Base-by-base conservation (phyloP, 1,140 invertebrate genomes). In the Cotesia chilonis region DNA sequence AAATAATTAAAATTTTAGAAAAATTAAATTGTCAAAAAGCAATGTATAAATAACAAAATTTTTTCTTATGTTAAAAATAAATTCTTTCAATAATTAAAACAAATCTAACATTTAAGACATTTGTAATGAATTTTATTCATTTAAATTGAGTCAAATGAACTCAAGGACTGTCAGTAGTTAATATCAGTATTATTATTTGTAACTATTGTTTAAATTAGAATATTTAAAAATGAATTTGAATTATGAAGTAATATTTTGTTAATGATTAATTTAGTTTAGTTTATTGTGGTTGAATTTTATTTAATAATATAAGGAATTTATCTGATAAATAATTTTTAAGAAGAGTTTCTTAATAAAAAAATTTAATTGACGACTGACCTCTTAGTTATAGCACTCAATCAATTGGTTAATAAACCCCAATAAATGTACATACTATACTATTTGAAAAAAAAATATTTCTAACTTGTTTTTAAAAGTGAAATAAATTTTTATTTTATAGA, bases 401-500 rank as follows among this genome's bases (percentile, higher is more conserved):
- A 82, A 83, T 81, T 76, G 79, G 81, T 74, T 77, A 82, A 85
- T 83, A 78, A 82, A 82, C 72, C 68, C 72, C 59, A 37, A 75
- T 75, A 76, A 72, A 76, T 66, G 57, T 61, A 71, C 65, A 73
- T 28, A 28, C 28, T 28, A 28, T 28, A 28, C 28, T 28, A 28
- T 28, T 28, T 28, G 3, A 28, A 1, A 28, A 28, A 28, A 28
- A 28, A 0, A 28, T 28, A 28, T 28, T 28, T 28, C 28, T 28
- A 28, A 28, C 28, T 28, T 28, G 28, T 28, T 28, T 28, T 28
- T 28, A 28, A 28, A 28, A 28, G 28, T 55, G 17, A 6, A 54
- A 52, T 4, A 71, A 35, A 75, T 82, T 81, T 77, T 76, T 80
- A 81, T 84, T 70, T 89, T 89, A 20, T 80, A 84, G 85, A 61